Conservation (phyloP, 2,797 vertebrate species). For the Poecilia velifera region DNA sequence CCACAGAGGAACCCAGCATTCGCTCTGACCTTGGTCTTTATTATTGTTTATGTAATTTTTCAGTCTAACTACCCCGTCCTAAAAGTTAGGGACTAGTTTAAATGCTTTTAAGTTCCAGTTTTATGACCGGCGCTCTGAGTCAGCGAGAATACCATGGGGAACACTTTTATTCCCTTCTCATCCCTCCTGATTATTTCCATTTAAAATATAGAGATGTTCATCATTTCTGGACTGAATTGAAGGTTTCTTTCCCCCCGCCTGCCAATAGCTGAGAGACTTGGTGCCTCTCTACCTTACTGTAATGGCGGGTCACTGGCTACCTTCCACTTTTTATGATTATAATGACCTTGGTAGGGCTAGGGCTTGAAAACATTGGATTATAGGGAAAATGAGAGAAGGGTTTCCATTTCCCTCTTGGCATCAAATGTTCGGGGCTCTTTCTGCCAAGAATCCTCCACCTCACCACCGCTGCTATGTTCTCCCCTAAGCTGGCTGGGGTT, state of each 20-base stretch:
- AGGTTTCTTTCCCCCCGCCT: slow-evolving; percentile 50
- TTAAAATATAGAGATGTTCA: slow-evolving; percentile 70
- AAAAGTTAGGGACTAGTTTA: slow-evolving; percentile 37
- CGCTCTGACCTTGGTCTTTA: slow-evolving; percentile 74
- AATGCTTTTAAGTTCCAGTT: slow-evolving; percentile 9
- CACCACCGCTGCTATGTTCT: slow-evolving; percentile 42
- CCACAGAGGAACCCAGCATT: slow-evolving; percentile 75
- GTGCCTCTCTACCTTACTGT: slow-evolving; percentile 79
- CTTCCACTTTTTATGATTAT: slow-evolving; percentile 86
- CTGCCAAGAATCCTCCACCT: slow-evolving; percentile 77
- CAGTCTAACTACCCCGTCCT: slow-evolving; percentile 45
- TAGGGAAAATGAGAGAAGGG: slow-evolving; percentile 84
- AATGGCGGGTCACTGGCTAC: slow-evolving; percentile 84
- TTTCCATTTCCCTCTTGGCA: slow-evolving; percentile 87
- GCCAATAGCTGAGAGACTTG: slow-evolving; percentile 71
- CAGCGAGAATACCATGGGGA: slow-evolving; percentile 12
- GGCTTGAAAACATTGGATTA: slow-evolving; percentile 87
- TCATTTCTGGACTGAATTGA: slow-evolving; percentile 60
- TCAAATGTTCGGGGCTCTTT: slow-evolving; percentile 79
- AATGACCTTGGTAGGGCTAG: slow-evolving; percentile 85
- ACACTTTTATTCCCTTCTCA: slow-evolving; percentile 45
- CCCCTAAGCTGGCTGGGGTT: slow-evolving; percentile 65
- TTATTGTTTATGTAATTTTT: slow-evolving; percentile 71
- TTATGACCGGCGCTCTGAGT: background rate
- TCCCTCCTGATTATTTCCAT: slow-evolving; percentile 58